phyloP scores from a whole-genome alignment of 2,113 vertebrate species.

The Candoia aspera region DNA sequence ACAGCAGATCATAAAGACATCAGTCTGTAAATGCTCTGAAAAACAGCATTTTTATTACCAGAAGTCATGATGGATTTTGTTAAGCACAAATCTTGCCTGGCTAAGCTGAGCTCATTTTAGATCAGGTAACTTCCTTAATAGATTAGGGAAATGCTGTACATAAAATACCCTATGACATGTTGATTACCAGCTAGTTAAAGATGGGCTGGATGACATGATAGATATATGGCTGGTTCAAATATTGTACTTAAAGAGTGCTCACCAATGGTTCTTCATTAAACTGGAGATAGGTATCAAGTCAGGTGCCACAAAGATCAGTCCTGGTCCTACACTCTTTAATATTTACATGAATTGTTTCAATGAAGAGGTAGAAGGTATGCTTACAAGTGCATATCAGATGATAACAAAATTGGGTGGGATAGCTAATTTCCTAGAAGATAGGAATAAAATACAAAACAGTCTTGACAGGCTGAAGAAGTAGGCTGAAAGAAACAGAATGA shows the following conservation, averaged over 20 bases:
- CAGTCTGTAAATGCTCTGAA: not conserved
- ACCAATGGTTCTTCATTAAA: not conserved
- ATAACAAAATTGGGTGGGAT: no score
- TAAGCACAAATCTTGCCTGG: not conserved
- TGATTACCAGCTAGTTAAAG: not conserved
- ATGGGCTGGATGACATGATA: not conserved
- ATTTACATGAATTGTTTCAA: no score
- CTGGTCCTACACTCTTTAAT: no score
- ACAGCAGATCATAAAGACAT: not conserved
- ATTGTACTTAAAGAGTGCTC: not conserved
- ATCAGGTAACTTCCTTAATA: not conserved
- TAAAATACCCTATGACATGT: not conserved
- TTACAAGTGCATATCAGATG: no score
- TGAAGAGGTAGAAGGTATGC: no score
- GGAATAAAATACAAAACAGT: no score
- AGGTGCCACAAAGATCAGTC: not conserved
- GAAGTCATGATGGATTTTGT: not conserved
- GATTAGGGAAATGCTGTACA: not conserved
- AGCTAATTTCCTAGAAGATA: no score
- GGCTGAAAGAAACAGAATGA: no score
- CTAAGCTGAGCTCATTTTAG: not conserved
- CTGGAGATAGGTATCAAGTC: not conserved
- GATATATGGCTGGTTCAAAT: not conserved
- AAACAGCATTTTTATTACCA: not conserved
- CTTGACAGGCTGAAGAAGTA: no score